A percentile compares a stretch with the other conserved stretches of the same genome.
phyloP scores from a whole-genome alignment of 2,113 vertebrate species.

The Hippocampus zosterae region DNA sequence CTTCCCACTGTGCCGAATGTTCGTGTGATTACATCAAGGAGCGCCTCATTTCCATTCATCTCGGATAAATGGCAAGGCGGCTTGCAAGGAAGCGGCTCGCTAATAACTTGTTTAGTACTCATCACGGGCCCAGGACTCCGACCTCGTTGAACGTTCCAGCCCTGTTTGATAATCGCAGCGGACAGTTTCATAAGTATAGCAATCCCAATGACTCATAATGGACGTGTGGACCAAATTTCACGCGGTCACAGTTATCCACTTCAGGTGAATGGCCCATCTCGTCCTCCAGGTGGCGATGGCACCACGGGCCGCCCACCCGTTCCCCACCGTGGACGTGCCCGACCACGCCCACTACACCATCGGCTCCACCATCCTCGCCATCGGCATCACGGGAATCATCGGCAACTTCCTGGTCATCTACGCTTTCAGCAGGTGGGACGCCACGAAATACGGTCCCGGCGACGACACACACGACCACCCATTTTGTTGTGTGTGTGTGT shows the following conservation, averaged over 20 bases:
- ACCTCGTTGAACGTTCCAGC: neutral
- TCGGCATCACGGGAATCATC: constrained; percentile 84
- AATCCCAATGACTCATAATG: too few species aligned
- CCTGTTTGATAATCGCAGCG: neutral
- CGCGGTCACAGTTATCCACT: neutral
- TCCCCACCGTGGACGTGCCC: constrained; percentile 84
- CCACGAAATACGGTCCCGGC: neutral
- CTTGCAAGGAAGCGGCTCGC: neutral
- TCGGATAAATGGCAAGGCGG: neutral
- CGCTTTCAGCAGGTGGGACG: constrained; percentile 76
- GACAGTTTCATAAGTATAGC: neutral
- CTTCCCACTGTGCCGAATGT: neutral
- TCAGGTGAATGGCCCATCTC: neutral
- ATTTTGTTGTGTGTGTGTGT: neutral
- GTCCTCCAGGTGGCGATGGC: constrained; percentile 56
- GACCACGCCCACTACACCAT: constrained; percentile 87
- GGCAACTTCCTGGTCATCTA: constrained; percentile 91
- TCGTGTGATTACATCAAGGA: neutral
- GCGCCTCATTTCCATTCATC: constrained; percentile 2
- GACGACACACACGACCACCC: neutral
- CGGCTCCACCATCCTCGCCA: constrained; percentile 80
- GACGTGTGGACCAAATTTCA: neutral
- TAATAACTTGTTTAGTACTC: neutral
- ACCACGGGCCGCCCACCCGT: constrained; percentile 46
- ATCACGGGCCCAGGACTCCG: neutral